These are phyloP conservation scores for Coptotermes formosanus DNA, from an alignment of 1,140 invertebrate genomes.

Conservation along the genomic window DNA sequence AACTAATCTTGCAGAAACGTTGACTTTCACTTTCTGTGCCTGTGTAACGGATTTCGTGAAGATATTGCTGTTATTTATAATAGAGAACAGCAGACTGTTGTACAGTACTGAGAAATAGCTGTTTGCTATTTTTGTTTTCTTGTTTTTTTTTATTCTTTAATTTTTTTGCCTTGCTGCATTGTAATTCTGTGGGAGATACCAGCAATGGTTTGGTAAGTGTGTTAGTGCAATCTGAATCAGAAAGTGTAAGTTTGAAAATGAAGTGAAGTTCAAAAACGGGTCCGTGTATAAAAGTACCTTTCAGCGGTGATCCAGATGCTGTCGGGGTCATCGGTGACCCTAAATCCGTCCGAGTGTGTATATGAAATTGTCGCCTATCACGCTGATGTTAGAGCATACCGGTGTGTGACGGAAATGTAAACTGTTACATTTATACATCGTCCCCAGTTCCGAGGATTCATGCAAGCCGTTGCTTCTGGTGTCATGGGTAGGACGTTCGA, in stretches of 20 bases:
- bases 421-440: no score
- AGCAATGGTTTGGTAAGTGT: neutral
- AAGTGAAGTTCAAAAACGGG: neutral
- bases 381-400: no score
- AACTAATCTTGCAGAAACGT: neutral
- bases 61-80: neutral
- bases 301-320: neutral
- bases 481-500: no score
- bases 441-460: no score
- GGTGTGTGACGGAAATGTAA: no score
- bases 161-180: neutral
- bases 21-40: neutral
- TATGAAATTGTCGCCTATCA: neutral
- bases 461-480: no score
- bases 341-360: neutral
- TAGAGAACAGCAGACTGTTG: neutral
- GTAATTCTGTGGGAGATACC: neutral
- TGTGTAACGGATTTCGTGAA: neutral
- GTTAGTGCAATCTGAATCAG: constrained; percentile 1
- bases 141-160: neutral
- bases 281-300: neutral
- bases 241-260: neutral
- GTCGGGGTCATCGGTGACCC: neutral
- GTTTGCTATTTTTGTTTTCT: neutral
- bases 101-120: neutral